Evolutionary conservation across 1,140 invertebrate species (phyloP).

Genomic region (Drosophila parvula): DNA sequence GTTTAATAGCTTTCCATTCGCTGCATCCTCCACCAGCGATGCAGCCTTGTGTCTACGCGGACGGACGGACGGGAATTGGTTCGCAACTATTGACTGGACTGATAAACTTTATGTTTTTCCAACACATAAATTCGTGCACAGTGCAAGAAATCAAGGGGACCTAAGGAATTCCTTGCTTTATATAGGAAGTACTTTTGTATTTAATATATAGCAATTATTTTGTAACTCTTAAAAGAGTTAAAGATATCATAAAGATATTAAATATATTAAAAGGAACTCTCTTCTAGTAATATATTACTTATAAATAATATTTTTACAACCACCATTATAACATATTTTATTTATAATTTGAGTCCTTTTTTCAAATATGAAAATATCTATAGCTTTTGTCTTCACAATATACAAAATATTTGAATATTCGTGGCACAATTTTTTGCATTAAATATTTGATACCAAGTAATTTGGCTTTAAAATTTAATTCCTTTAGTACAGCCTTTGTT

Average conservation of each 20-base stretch:
- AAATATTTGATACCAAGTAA: neutral
- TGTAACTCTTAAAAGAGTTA: no score
- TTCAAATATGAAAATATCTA: neutral
- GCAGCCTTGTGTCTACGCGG: constrained; percentile 9
- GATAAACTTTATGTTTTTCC: constrained; percentile 28
- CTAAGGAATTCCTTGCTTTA: neutral
- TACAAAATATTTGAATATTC: neutral
- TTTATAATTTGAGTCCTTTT: neutral
- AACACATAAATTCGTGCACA: constrained; percentile 6
- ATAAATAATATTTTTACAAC: neutral
- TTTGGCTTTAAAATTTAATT: neutral
- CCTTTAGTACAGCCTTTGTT: neutral
- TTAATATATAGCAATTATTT: no score
- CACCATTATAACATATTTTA: neutral
- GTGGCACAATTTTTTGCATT: neutral
- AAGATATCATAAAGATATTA: no score
- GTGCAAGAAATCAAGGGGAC: neutral
- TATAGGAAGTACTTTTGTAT: neutral
- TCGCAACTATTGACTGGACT: constrained; percentile 27
- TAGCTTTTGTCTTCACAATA: neutral
- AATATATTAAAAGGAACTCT: neutral
- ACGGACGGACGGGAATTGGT: constrained; percentile 1
- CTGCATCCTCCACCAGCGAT: constrained; percentile 4
- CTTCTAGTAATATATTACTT: no score
- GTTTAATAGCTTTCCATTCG: constrained; percentile 42